phyloP scores from a whole-genome alignment of 2,888 invertebrate species.

The Agriopis leucophaearia region DNA sequence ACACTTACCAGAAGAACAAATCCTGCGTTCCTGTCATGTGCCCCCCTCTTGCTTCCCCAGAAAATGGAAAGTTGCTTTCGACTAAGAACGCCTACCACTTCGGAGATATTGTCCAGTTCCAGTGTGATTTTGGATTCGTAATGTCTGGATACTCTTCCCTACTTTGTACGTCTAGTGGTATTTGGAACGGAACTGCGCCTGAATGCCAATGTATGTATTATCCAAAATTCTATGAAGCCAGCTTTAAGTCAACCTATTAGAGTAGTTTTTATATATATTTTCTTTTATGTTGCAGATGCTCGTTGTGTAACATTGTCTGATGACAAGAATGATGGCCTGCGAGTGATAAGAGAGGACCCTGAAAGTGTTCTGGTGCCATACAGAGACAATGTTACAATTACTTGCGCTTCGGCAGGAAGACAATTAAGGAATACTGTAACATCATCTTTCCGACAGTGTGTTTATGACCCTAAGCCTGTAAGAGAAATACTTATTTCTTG shows the following conservation, averaged over 20 bases:
- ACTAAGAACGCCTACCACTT: constrained; percentile 95
- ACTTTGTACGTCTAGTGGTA: constrained; percentile 95
- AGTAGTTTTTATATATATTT: background rate
- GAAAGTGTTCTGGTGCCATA: constrained; percentile 95
- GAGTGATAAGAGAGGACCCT: constrained; percentile 92
- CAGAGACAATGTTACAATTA: constrained; percentile 95
- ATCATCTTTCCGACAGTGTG: constrained; percentile 96
- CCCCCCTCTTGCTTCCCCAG: constrained; percentile 90
- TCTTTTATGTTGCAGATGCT: constrained; percentile 88
- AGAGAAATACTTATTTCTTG: constrained; percentile 38
- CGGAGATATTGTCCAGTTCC: constrained; percentile 95
- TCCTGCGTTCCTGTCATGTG: constrained; percentile 98
- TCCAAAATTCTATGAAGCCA: background rate
- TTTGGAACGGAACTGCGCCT: constrained; percentile 97
- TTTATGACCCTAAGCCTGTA: constrained; percentile 96
- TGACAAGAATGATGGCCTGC: constrained; percentile 94
- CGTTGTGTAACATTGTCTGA: constrained; percentile 96
- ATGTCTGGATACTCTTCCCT: constrained; percentile 95
- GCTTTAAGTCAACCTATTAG: background rate
- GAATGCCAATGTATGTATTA: constrained; percentile 94
- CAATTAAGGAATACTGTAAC: constrained; percentile 93
- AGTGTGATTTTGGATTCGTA: constrained; percentile 97
- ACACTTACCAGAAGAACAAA: constrained; percentile 95
- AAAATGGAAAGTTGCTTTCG: constrained; percentile 94
- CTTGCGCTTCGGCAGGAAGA: constrained; percentile 92